Conservation (phyloP, 2,113 vertebrate genomes). For the Athene noctua region DNA sequence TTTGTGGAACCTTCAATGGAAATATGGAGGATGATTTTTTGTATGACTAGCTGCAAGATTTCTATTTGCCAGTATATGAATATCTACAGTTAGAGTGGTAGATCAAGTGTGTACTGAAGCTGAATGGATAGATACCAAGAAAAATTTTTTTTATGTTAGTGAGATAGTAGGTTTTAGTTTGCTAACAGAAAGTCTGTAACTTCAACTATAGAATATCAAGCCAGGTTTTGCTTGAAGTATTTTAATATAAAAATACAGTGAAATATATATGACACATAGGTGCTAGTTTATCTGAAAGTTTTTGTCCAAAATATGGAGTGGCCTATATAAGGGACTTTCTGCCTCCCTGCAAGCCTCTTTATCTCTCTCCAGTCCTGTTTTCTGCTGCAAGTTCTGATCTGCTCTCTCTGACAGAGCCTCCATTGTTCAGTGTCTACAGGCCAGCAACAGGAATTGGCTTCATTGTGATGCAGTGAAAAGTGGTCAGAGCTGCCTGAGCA, state of each 20-base stretch:
- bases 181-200: neutral
- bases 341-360: neutral
- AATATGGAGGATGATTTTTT: conserved; percentile 96
- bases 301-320: neutral
- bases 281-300: neutral
- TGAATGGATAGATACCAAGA: neutral
- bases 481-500: neutral
- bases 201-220: neutral
- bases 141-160: neutral
- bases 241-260: neutral
- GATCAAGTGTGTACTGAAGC: neutral
- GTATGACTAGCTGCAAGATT: conserved; percentile 72
- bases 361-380: neutral
- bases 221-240: neutral
- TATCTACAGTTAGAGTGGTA: neutral
- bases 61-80: neutral
- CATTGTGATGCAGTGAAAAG: neutral
- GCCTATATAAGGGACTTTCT: neutral
- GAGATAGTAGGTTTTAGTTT: neutral
- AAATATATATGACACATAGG: neutral
- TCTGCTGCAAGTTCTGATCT: neutral
- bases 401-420: neutral
- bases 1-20: conserved; percentile 97
- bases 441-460: neutral
- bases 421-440: neutral